Evolutionary conservation across 2,113 vertebrate species (phyloP).

Genomic region (Pelusios castaneus): DNA sequence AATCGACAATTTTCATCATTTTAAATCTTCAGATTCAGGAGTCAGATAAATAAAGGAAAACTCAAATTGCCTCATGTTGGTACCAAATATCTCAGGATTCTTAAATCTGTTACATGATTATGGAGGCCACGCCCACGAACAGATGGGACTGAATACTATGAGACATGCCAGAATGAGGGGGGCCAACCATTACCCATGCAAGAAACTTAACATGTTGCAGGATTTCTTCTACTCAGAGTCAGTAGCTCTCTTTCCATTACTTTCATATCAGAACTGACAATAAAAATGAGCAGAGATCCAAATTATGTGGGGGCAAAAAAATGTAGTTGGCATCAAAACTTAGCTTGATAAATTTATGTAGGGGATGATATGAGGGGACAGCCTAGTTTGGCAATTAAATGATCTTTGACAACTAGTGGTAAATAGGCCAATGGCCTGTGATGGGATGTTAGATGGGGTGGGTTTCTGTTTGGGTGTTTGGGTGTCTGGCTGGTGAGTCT

Average conservation of each 20-base stretch:
- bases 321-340: too few relatives aligned
- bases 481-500: too few relatives aligned
- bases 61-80: neutral
- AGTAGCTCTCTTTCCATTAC: neutral
- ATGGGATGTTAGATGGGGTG: too few relatives aligned
- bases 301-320: neutral
- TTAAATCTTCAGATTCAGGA: neutral
- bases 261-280: neutral
- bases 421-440: too few relatives aligned
- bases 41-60: neutral
- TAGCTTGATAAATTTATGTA: too few relatives aligned
- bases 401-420: too few relatives aligned
- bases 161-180: neutral
- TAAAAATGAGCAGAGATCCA: neutral
- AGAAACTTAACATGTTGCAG: neutral
- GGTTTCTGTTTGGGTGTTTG: too few relatives aligned
- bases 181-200: neutral
- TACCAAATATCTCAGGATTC: neutral
- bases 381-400: too few relatives aligned
- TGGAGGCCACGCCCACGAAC: neutral
- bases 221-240: neutral
- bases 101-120: neutral
- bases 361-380: too few relatives aligned
- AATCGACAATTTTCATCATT: neutral
- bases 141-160: neutral